Base-by-base conservation (phyloP, 2,797 vertebrate genomes). In the Enteromius paludinosus region DNA sequence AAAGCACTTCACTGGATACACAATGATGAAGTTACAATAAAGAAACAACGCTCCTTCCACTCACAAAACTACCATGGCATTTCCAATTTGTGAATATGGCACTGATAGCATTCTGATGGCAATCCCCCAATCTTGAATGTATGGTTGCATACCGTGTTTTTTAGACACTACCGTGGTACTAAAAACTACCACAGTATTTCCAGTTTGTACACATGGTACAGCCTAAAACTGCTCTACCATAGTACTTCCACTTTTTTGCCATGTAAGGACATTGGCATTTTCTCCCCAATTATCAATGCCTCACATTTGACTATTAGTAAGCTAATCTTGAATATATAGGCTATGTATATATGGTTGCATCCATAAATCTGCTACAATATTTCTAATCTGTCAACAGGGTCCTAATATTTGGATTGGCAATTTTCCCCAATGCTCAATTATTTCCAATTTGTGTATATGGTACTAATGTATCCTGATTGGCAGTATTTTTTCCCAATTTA, bases 21-120 rank as follows among this genome's bases (percentile, higher is more conserved):
- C 73, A 45, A 75, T 23, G 15, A 61, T 43, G 73, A 75, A 43
- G 56, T 30, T 30, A 76, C 56, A 43, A 62, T 76, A 76, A 76
- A 76, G 73, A 61, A 61, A 75, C 71, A 9, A 75, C 23, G 6
- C 38, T 75, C 54, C 61, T 59, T 61, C 54, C 35, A 23, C 73
- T 45, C 35, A 59, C 54, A 41, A 59, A 59, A 18, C 73, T 30
- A 76, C 35, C 35, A 25, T 18, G 61, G 38, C 10, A 18, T 76
- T 76, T 62, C 73, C 54, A 41, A 28, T 43, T 43, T 12, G 35
- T 28, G 38, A 35, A 61, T 2, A 45, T 43, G 71, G 45, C 33
- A 70, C 41, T 70, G 28, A 70, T 12, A 62, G 15, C 30, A 30
- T 62, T 62, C 25, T 17, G 25, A 62, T 62, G 59, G 14, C 59